phyloP scores from a whole-genome alignment of 2,888 invertebrate species.

The Tigriopus californicus region DNA sequence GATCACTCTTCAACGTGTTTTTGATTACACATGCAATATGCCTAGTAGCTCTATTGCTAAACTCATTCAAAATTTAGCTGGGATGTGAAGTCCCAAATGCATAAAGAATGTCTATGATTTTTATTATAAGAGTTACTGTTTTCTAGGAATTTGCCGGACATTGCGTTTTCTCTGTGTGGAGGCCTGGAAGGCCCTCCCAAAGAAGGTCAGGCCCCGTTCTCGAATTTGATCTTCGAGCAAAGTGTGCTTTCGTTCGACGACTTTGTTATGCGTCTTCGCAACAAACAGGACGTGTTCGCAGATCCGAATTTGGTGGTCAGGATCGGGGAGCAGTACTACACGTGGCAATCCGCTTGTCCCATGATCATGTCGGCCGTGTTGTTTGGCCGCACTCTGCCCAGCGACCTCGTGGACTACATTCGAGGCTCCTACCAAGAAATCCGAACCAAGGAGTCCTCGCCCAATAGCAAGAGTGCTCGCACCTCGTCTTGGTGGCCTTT shows the following conservation, averaged over 20 bases:
- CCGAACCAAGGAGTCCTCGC: background rate
- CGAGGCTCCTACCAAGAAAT: background rate
- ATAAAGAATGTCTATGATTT: no score
- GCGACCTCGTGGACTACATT: constrained; percentile 3
- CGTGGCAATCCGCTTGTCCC: constrained; percentile 77
- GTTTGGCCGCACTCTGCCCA: constrained; percentile 5
- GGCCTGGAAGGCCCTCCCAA: constrained; percentile 27
- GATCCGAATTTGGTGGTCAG: constrained; percentile 67
- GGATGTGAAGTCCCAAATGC: no score
- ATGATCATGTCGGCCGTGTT: constrained; percentile 68
- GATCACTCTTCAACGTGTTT: no score
- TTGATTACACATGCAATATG: no score
- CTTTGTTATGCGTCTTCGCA: constrained; percentile 24
- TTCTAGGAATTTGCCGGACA: constrained; percentile 31
- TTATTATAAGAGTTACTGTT: no score
- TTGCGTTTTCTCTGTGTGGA: constrained; percentile 60
- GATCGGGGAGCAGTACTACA: constrained; percentile 68
- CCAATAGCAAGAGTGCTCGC: no score
- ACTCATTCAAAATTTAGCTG: no score
- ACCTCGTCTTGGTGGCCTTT: background rate
- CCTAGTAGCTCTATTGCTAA: no score
- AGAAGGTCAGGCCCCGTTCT: constrained; percentile 31
- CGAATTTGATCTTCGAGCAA: constrained; percentile 40
- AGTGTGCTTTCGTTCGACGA: constrained; percentile 42
- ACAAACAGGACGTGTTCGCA: constrained; percentile 50